Conservation (phyloP, 2,888 invertebrate species). For the Cheilosia soror region DNA sequence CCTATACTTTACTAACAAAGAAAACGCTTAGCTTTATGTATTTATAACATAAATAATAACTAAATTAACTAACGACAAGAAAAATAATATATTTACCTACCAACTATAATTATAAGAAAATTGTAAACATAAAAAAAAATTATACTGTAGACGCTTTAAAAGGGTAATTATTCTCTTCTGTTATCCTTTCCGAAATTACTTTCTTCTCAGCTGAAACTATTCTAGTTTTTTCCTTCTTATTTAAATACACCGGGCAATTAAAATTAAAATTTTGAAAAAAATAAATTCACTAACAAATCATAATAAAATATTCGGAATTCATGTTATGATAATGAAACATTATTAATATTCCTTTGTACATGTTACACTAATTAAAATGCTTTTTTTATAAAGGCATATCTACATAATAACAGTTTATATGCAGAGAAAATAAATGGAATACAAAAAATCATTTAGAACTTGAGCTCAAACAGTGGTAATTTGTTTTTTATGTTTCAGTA, state of each 20-base stretch:
- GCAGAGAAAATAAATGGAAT: neutral
- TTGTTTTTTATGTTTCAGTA: slow-evolving; percentile 38
- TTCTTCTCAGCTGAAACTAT: neutral
- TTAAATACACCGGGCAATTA: neutral
- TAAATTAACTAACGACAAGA: slow-evolving; percentile 6
- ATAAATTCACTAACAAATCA: slow-evolving; percentile 15
- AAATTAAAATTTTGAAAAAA: neutral
- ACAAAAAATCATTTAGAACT: slow-evolving; percentile 3
- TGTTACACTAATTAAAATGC: slow-evolving; percentile 55
- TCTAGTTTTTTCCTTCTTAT: neutral
- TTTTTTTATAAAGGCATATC: slow-evolving; percentile 52
- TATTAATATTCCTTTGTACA: slow-evolving; percentile 34
- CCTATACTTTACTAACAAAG: slow-evolving; percentile 54
- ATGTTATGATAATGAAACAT: slow-evolving; percentile 36
- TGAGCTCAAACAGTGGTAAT: slow-evolving; percentile 15
- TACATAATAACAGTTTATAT: slow-evolving; percentile 40
- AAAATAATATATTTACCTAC: slow-evolving; percentile 16
- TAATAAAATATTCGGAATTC: slow-evolving; percentile 21
- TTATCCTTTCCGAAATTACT: neutral
- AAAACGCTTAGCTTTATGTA: slow-evolving; percentile 69
- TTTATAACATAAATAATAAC: slow-evolving; percentile 44
- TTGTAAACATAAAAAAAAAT: slow-evolving; percentile 2
- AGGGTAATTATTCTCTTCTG: neutral
- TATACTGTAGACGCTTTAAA: slow-evolving; percentile 14
- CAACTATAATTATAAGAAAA: slow-evolving; percentile 14